Conservation (phyloP, 92 coral and sea anemone species). For the Porites cylindrica region DNA sequence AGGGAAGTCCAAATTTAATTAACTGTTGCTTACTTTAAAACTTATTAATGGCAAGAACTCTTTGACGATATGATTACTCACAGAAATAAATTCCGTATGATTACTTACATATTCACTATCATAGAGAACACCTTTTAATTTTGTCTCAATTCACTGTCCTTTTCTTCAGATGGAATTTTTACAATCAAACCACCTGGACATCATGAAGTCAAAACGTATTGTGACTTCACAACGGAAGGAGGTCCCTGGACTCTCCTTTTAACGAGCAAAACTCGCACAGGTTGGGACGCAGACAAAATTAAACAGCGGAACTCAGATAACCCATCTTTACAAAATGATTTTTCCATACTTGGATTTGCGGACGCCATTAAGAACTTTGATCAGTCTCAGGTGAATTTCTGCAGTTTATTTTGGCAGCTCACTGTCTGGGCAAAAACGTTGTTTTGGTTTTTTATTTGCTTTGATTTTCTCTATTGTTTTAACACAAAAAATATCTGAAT, state of each 20-base stretch:
- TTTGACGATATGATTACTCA: too few species aligned
- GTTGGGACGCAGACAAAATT: slow-evolving; percentile 63
- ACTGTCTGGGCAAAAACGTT: not conserved
- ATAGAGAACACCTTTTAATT: not conserved
- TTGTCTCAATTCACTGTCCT: not conserved
- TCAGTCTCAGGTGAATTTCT: slow-evolving; percentile 51
- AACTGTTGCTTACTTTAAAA: too few species aligned
- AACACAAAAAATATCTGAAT: too few species aligned
- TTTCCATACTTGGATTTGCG: slow-evolving; percentile 64
- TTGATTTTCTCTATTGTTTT: too few species aligned
- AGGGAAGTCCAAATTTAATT: too few species aligned
- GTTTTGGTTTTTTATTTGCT: too few species aligned
- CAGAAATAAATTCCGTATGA: too few species aligned
- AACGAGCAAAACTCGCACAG: slow-evolving; percentile 67
- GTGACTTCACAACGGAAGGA: slow-evolving; percentile 75
- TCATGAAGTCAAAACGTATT: slow-evolving; percentile 64
- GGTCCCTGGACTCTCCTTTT: slow-evolving; percentile 78
- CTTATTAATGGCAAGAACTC: too few species aligned
- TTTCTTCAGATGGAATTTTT: slow-evolving; percentile 66
- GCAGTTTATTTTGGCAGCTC: not conserved
- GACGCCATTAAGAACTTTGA: slow-evolving; percentile 74
- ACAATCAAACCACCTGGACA: slow-evolving; percentile 70
- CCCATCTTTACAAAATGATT: slow-evolving; percentile 64
- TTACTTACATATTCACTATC: not conserved
- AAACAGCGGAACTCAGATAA: slow-evolving; percentile 63